These are phyloP conservation scores for Melanogrammus aeglefinus DNA, from an alignment of 2,797 vertebrate species.

Conservation along the genomic window DNA sequence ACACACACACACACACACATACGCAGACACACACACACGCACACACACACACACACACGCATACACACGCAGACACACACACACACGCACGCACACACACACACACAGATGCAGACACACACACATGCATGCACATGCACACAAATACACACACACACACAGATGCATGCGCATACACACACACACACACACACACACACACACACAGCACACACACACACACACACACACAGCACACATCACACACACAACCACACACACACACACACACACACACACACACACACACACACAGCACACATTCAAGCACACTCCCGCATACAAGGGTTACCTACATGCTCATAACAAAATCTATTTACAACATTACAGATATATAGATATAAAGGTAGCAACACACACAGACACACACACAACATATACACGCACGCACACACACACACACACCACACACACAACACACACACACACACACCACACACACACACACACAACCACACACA, in stretches of 20 bases:
- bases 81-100: no score
- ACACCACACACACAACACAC: conserved; percentile 1
- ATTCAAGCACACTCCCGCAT: not conserved
- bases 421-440: conserved; percentile 5
- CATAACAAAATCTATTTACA: conserved; percentile 28
- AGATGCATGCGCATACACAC: not conserved
- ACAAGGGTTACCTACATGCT: conserved; percentile 8
- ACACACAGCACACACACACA: conserved; percentile 19
- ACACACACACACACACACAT: conserved; percentile 1
- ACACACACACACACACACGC: no score
- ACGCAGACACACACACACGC: conserved; percentile 26
- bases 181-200: conserved; percentile 1
- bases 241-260: no score
- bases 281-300: no score
- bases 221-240: no score
- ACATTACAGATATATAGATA: conserved; percentile 18
- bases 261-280: no score
- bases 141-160: no score
- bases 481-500: not conserved
- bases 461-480: conserved; percentile 4
- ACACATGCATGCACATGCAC: no score
- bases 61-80: no score
- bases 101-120: no score
- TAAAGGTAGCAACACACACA: not conserved
- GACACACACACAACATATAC: conserved; percentile 19